These are phyloP conservation scores for Vombatus ursinus DNA, from an alignment of 2,113 vertebrate species.

Conservation along the genomic window DNA sequence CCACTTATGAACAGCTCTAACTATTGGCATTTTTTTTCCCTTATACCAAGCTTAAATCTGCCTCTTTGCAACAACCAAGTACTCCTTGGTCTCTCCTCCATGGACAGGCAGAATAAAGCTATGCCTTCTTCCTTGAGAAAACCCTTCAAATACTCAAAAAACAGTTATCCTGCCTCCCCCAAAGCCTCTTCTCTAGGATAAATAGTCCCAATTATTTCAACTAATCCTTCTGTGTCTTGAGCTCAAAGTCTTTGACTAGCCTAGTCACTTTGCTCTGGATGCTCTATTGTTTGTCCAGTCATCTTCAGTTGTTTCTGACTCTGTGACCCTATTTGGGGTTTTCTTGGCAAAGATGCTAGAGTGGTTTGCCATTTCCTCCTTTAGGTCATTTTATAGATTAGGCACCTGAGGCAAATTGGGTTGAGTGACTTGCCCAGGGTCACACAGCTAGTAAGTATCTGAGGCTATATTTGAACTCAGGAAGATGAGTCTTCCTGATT, in stretches of 20 bases:
- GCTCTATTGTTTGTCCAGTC: neutral
- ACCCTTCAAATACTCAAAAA: neutral
- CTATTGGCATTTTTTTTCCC: neutral
- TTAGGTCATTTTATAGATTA: neutral
- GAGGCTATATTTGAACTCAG: neutral
- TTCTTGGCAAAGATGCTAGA: neutral
- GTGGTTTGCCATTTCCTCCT: neutral
- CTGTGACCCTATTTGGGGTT: neutral
- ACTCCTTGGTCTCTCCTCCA: neutral
- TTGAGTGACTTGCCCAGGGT: neutral
- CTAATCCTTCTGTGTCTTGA: neutral
- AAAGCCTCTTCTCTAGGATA: neutral
- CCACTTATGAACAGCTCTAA: neutral
- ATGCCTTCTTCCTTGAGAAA: neutral
- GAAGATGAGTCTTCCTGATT: neutral
- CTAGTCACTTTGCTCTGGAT: neutral
- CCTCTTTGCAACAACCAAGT: neutral
- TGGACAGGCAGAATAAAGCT: neutral
- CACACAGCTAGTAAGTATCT: neutral
- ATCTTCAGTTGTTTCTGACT: neutral
- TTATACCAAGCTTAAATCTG: neutral
- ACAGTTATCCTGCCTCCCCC: too few species aligned
- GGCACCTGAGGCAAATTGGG: neutral
- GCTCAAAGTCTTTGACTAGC: neutral
- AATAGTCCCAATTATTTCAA: neutral